phyloP scores from a whole-genome alignment of 2,797 vertebrate species.

The Tapera naevia region DNA sequence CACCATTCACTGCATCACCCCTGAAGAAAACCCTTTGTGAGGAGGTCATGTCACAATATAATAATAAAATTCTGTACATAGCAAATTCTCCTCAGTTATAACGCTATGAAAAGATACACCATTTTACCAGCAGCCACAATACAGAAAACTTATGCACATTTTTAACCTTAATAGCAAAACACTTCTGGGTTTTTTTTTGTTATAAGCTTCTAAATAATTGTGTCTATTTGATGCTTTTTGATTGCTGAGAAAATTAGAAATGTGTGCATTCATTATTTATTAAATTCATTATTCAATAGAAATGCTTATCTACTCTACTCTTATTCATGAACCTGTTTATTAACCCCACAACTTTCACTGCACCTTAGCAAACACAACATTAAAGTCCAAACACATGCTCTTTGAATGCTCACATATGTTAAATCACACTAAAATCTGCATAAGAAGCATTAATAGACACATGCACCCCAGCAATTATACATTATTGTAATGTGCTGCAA shows the following conservation, averaged over 20 bases:
- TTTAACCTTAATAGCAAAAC: not conserved
- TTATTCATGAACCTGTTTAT: not conserved
- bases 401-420: not conserved
- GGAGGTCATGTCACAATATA: not conserved
- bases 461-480: not conserved
- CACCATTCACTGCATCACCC: not conserved
- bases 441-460: not conserved
- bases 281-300: not conserved
- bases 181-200: not conserved
- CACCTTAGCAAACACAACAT: not conserved
- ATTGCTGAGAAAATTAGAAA: not conserved
- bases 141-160: not conserved
- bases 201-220: not conserved
- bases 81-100: not conserved
- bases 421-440: not conserved
- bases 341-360: not conserved
- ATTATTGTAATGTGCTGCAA: not conserved
- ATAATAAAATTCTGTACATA: not conserved
- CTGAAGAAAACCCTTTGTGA: not conserved
- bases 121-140: not conserved
- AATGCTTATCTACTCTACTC: not conserved
- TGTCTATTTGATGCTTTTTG: not conserved
- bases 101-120: not conserved
- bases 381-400: not conserved
- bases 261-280: not conserved